Evolutionary conservation across 2,797 vertebrate species (phyloP).

Genomic region (Urosaurus nigricauda): DNA sequence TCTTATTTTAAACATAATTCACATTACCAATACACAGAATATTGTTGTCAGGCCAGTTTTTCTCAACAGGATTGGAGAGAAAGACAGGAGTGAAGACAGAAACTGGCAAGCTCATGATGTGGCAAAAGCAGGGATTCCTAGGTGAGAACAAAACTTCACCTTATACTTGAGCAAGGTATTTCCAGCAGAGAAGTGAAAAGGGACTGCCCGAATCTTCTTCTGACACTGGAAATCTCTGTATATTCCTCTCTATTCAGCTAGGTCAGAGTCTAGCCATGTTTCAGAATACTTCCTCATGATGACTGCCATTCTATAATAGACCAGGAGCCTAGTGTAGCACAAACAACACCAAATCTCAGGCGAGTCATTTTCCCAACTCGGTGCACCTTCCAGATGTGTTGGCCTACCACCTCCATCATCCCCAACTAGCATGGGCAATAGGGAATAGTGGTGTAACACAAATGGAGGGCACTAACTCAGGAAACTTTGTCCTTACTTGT

Average conservation of each 20-base stretch:
- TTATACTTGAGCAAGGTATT: neutral
- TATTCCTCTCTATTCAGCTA: neutral
- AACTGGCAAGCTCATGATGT: no score
- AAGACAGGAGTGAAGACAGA: neutral
- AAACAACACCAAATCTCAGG: no score
- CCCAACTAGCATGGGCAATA: no score
- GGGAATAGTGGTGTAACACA: no score
- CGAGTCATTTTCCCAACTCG: no score
- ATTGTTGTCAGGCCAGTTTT: neutral
- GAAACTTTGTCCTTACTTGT: no score
- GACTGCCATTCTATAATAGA: neutral
- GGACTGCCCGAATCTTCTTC: neutral
- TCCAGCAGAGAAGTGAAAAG: neutral
- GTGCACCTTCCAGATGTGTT: no score
- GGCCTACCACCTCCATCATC: no score
- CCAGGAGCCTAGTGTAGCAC: no score
- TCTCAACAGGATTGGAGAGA: neutral
- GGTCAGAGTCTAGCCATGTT: neutral
- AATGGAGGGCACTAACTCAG: no score
- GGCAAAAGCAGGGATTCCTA: neutral
- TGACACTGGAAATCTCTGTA: neutral
- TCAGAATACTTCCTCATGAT: neutral
- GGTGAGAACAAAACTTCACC: neutral
- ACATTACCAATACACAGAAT: slow-evolving; percentile 38
- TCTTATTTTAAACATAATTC: neutral